Base-by-base conservation (phyloP, 37 sponge, comb jelly and placozoan genomes). In the Ianthella basta region DNA sequence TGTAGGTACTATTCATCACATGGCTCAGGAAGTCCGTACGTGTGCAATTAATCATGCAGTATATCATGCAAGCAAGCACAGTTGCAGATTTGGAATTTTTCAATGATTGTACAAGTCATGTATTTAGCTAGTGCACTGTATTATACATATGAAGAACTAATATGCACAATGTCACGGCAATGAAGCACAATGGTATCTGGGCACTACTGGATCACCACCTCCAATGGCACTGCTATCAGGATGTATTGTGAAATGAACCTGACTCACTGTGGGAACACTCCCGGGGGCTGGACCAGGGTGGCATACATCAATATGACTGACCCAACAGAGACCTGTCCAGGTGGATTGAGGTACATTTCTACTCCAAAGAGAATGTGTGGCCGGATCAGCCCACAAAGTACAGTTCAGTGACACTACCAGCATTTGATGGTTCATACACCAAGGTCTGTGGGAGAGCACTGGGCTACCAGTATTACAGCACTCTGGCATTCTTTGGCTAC, bases 251-350 rank as follows among this genome's bases (percentile, higher is more conserved):
- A 72, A 13, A 72, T 72, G 73, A 40, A 72, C 8, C 16, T 6
- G 38, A 13, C 27, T 14, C 73, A 72, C 41, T 72, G 73, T 30
- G 73, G 73, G 20, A n/a, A n/a, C n/a, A n/a, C n/a, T n/a, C 5
- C 14, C 14, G 36, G 36, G 35, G 86, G 60, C 10, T 86, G 87
- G 87, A 80, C 20, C 20, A 79, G 87, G 35, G 29, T 80, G 12
- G 87, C 40, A 27, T 80, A 75, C 40, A 59, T 86, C 60, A 66
- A 86, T 44, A 86, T 80, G 70, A 86, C 81, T 0, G 81, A 86
- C n/a, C 40, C 69, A 5, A 10, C 20, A n/a, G 64, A 55, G 27
- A 8, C 35, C 2, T 86, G 87, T 41, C 81, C 72, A 4, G n/a
- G 24, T n/a, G 27, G 30, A 0, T 50, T 80, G 16, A 29, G 66